Base-by-base conservation (phyloP, 2,797 vertebrate genomes). In the Ispidina lecontei region DNA sequence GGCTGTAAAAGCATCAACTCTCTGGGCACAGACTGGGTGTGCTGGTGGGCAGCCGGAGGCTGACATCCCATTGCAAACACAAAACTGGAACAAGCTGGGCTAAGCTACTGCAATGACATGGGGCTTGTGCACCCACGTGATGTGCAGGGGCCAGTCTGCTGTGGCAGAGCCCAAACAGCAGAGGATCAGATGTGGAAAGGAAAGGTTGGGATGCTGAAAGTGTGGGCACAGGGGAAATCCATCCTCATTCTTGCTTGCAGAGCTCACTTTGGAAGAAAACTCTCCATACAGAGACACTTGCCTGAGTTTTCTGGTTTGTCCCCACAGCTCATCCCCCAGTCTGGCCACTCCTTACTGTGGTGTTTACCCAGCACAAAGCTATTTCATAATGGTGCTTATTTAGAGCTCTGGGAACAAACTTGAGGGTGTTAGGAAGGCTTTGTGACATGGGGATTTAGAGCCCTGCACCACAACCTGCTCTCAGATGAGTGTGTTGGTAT, bases 331-430 rank as follows among this genome's bases (percentile, higher is more conserved):
- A 77, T 26, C 19, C 28, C 69, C 58, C 56, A 71, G 77, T 15
- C 60, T 89, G 67, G 43, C 37, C 44, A 16, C 75, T 91, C 59
- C 56, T 84, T 91, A 73, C 29, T 3, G 2, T 70, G 41, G 43
- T 75, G 74, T 87, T 96, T 89, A 84, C 84, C 54, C 79, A 90
- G 86, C 76, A 83, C 70, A 78, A 83, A 91, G 62, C 76, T 54
- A 33, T 89, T 91, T 92, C 60, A 31, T 78, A 87, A 85, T 39
- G 74, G 79, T 90, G 83, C 88, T 95, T 91, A 73, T 70, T 95
- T 73, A 82, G 74, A 93, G 46, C 44, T 91, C 21, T 55, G 80
- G 84, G 55, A 92, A 68, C 10, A 5, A 87, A 70, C 64, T 78
- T 5, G 7, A 78, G 81, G 69, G 72, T 4, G 11, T 80, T 84